These are phyloP conservation scores for Psammodynastes pulverulentus DNA, from an alignment of 2,113 vertebrate genomes.

Conservation along the genomic window DNA sequence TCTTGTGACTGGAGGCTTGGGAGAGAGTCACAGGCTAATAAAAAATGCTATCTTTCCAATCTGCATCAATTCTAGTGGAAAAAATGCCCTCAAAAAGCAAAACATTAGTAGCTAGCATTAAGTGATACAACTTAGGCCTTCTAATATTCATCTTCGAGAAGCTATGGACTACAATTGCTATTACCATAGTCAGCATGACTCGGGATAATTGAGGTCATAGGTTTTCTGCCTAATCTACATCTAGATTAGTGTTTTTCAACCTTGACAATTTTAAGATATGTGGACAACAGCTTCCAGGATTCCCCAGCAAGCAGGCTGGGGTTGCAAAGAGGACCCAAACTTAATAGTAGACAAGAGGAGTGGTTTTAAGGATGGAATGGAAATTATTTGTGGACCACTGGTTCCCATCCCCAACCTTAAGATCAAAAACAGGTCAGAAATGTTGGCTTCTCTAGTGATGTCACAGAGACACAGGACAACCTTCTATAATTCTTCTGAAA, in stretches of 20 bases:
- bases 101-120: background rate
- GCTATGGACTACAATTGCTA: background rate
- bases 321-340: background rate
- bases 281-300: background rate
- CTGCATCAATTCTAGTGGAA: background rate
- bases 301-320: background rate
- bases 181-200: background rate
- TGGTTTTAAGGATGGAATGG: background rate
- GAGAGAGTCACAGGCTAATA: background rate
- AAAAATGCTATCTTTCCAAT: background rate
- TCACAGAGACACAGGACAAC: background rate
- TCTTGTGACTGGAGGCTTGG: background rate
- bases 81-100: background rate
- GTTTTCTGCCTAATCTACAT: background rate
- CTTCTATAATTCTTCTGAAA: background rate
- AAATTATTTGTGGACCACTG: background rate
- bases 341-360: background rate
- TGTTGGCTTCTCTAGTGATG: background rate
- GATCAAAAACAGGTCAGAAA: background rate
- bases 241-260: background rate
- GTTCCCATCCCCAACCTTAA: background rate
- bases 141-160: background rate
- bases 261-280: background rate
- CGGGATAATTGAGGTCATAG: background rate
- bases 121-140: background rate